Percentiles rank a stretch among this genome's conserved stretches.
phyloP scores from a whole-genome alignment of 2,797 vertebrate genomes.

The Halcyon badia region DNA sequence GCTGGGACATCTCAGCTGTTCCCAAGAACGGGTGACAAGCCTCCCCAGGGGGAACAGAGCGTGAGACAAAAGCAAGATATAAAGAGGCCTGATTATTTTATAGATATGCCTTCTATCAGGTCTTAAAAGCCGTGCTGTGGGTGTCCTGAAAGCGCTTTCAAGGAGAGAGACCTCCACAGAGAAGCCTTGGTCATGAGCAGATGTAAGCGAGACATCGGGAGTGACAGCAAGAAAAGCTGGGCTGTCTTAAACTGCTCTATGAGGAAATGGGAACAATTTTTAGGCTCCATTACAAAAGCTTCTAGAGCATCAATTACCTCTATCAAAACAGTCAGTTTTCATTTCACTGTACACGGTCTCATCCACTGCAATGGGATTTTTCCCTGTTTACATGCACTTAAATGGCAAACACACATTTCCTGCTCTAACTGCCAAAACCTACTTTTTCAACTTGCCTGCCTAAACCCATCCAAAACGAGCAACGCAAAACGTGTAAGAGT shows the following conservation, averaged over 20 bases:
- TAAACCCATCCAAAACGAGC: neutral
- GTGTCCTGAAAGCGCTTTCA: neutral
- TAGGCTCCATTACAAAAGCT: neutral
- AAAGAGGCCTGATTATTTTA: neutral
- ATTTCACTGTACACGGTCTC: neutral
- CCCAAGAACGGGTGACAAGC: accelerated
- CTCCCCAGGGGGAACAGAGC: neutral
- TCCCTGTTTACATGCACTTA: conserved; percentile 6
- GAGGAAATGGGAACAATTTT: neutral
- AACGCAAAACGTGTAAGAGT: neutral
- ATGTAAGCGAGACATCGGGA: neutral
- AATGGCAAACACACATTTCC: conserved; percentile 9
- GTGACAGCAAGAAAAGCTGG: neutral
- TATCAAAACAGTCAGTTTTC: neutral
- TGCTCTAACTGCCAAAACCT: neutral
- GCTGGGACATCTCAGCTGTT: neutral
- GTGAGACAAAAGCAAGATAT: neutral
- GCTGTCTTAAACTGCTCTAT: neutral
- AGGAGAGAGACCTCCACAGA: neutral
- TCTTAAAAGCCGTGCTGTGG: neutral
- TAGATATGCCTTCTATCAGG: neutral
- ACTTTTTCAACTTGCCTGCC: conserved; percentile 6
- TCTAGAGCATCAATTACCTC: neutral
- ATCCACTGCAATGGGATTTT: neutral
- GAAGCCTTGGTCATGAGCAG: neutral